phyloP scores from a whole-genome alignment of 1,140 invertebrate genomes.

The Calycopis cecrops region DNA sequence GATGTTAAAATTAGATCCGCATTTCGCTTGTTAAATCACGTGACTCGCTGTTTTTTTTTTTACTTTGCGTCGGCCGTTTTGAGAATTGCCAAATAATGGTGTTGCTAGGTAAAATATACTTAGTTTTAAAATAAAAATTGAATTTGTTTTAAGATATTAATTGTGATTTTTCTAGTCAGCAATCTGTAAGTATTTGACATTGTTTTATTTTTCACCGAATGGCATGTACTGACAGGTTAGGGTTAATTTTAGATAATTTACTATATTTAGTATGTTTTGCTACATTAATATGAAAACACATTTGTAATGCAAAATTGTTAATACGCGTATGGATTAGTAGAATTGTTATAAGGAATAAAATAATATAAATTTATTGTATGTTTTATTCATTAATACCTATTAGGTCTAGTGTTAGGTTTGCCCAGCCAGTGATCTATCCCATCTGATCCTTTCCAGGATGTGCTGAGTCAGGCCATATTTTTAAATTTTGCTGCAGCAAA shows the following conservation, averaged over 20 bases:
- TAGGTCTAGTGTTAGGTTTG: too few relatives aligned
- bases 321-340: slow-evolving; percentile 38
- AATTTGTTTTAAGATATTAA: slow-evolving; percentile 16
- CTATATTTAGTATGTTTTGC: slow-evolving; percentile 35
- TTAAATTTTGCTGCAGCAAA: too few relatives aligned
- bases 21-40: too few relatives aligned
- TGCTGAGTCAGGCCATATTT: too few relatives aligned
- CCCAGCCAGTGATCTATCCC: too few relatives aligned
- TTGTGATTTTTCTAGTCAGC: slow-evolving; percentile 18
- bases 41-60: too few relatives aligned
- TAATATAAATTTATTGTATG: slow-evolving; percentile 24
- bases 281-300: slow-evolving; percentile 31
- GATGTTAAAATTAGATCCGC: too few relatives aligned
- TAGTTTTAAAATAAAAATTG: neutral
- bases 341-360: slow-evolving; percentile 46
- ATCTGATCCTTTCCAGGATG: too few relatives aligned
- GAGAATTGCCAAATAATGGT: neutral
- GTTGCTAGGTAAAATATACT: neutral
- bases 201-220: neutral
- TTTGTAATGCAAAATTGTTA: slow-evolving; percentile 42
- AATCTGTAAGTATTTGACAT: slow-evolving; percentile 13
- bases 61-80: neutral
- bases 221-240: slow-evolving; percentile 2
- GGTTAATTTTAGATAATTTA: slow-evolving; percentile 29
- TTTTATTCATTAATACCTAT: slow-evolving; percentile 14